phyloP scores from a whole-genome alignment of 2,113 vertebrate genomes.

The Halichoeres trimaculatus region DNA sequence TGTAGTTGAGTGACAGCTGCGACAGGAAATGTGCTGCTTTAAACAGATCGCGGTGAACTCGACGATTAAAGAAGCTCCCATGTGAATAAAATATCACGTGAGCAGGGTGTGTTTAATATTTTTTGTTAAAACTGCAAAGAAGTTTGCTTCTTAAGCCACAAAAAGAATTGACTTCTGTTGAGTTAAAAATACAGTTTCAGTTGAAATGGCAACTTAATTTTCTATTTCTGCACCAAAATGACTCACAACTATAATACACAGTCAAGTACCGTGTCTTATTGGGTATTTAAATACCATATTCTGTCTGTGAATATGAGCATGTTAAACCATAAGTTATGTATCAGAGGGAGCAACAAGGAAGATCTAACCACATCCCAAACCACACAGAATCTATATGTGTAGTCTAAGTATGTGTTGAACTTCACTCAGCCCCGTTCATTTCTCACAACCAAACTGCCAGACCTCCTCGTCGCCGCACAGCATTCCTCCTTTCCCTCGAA shows the following conservation, averaged over 20 bases:
- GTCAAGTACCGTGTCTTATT: constrained; percentile 19
- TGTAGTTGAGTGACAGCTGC: constrained; percentile 62
- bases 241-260: constrained; percentile 36
- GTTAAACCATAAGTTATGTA: constrained; percentile 40
- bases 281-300: constrained; percentile 44
- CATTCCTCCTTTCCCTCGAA: constrained; percentile 57
- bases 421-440: constrained; percentile 45
- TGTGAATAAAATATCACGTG: background rate
- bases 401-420: constrained; percentile 56
- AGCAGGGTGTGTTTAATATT: constrained; percentile 17
- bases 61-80: constrained; percentile 1
- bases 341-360: constrained; percentile 52
- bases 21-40: constrained; percentile 48
- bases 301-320: constrained; percentile 24
- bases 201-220: constrained; percentile 8
- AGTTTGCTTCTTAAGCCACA: constrained; percentile 13
- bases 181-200: background rate
- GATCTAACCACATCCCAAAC: constrained; percentile 51
- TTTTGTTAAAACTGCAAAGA: constrained; percentile 3
- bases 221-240: constrained; percentile 20
- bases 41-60: constrained; percentile 9
- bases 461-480: constrained; percentile 42
- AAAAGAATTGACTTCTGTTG: background rate
- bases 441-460: constrained; percentile 53
- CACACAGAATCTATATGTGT: constrained; percentile 56